A percentile compares a stretch with the other conserved stretches of the same genome.
These are phyloP conservation scores for Todiramphus saurophagus DNA, from an alignment of 2,113 vertebrate genomes.

Conservation along the genomic window DNA sequence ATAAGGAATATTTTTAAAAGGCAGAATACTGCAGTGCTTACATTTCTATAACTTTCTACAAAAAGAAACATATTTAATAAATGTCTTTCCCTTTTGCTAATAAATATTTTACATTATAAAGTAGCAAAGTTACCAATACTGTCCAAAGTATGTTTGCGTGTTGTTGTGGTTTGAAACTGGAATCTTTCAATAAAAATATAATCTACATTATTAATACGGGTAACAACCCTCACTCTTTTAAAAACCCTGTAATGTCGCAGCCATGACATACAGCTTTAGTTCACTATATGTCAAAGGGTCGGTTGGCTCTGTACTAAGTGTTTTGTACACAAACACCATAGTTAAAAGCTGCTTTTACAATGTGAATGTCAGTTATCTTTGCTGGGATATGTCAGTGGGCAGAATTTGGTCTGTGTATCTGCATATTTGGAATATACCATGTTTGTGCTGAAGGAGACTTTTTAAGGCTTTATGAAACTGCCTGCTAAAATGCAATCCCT, in stretches of 20 bases:
- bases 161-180: background rate
- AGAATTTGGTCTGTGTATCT: background rate
- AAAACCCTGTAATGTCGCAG: background rate
- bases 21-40: background rate
- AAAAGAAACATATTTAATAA: background rate
- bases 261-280: background rate
- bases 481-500: background rate
- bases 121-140: background rate
- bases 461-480: background rate
- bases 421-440: background rate
- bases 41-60: background rate
- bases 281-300: background rate
- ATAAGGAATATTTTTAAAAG: background rate
- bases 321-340: slow-evolving; percentile 3
- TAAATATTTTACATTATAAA: background rate
- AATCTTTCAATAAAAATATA: background rate
- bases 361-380: background rate
- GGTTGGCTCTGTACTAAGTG: background rate
- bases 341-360: slow-evolving; percentile 3
- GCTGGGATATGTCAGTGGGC: background rate
- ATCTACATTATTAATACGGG: background rate
- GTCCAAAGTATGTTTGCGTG: background rate
- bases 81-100: background rate
- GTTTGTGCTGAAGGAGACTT: background rate
- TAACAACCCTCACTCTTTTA: background rate